These are phyloP conservation scores for Drosophila buzzatii DNA, from an alignment of 2,888 invertebrate genomes.

Conservation along the genomic window DNA sequence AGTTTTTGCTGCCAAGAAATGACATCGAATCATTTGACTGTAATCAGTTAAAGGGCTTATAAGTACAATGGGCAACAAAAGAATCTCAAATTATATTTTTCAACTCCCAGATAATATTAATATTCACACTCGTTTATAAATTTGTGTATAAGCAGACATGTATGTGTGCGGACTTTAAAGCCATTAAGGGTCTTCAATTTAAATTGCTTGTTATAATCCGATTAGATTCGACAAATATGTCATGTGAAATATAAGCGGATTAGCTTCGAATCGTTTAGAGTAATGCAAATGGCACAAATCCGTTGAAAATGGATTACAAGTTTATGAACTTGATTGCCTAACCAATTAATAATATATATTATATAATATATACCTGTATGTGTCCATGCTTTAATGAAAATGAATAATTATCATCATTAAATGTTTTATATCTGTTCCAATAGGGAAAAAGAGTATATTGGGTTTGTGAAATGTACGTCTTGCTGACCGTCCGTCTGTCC, in stretches of 20 bases:
- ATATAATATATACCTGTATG: background rate
- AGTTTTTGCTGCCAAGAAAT: slow-evolving; percentile 23
- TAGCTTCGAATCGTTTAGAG: slow-evolving; percentile 20
- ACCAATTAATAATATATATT: background rate
- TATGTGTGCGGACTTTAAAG: background rate
- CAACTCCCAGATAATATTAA: background rate
- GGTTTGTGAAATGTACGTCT: too few species aligned
- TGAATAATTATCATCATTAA: too few species aligned
- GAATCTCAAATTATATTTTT: background rate
- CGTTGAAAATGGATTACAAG: slow-evolving; percentile 31
- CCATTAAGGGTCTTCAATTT: slow-evolving; percentile 5
- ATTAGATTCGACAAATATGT: slow-evolving; percentile 31
- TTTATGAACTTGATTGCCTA: slow-evolving; percentile 3
- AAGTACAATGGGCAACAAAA: slow-evolving; percentile 26
- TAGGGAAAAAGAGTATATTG: too few species aligned
- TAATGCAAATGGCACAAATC: slow-evolving; percentile 14
- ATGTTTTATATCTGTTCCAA: too few species aligned
- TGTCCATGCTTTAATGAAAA: background rate
- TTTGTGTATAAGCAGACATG: background rate
- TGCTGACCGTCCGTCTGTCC: too few species aligned
- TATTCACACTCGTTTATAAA: too few species aligned
- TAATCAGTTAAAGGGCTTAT: slow-evolving; percentile 21
- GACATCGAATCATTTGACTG: slow-evolving; percentile 16
- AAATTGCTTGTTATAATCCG: slow-evolving; percentile 42
- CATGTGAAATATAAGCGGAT: slow-evolving; percentile 49